Conservation (phyloP, 2,888 invertebrate species). For the Pheosia gnoma region DNA sequence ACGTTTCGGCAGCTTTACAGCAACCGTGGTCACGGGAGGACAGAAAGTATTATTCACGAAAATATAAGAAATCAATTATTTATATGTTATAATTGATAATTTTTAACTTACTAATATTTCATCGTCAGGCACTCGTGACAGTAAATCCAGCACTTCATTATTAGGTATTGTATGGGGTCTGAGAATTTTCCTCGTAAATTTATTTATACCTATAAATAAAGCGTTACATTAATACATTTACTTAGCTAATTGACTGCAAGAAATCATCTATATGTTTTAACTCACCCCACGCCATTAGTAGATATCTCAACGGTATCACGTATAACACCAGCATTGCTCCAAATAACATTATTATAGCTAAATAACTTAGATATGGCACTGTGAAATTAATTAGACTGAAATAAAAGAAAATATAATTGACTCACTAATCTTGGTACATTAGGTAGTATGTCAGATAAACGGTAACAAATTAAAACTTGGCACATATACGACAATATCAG, state of each 20-base stretch:
- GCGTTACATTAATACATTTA: not conserved
- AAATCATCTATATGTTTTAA: constrained; percentile 17
- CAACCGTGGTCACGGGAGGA: too few species aligned
- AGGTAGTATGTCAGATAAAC: too few species aligned
- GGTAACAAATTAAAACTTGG: too few species aligned
- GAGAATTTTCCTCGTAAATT: constrained; percentile 96
- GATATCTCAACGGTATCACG: constrained; percentile 93
- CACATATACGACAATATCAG: not conserved
- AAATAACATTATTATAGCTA: constrained; percentile 92
- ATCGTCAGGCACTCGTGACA: constrained; percentile 97
- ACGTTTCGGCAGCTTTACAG: too few species aligned
- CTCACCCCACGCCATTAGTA: constrained; percentile 96
- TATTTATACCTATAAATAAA: constrained; percentile 86
- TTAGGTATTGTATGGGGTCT: constrained; percentile 98
- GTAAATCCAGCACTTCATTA: constrained; percentile 97
- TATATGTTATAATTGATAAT: too few species aligned
- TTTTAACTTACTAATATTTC: constrained; percentile 91
- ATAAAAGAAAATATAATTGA: constrained; percentile 36
- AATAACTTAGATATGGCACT: constrained; percentile 96
- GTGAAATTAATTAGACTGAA: constrained; percentile 98
- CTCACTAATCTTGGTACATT: too few species aligned
- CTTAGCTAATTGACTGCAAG: not conserved
- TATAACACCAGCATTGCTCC: constrained; percentile 92
- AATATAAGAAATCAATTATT: too few species aligned
- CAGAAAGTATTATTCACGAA: too few species aligned